Evolutionary conservation across 1,140 invertebrate species (phyloP).

Genomic region (Listronotus oregonensis): DNA sequence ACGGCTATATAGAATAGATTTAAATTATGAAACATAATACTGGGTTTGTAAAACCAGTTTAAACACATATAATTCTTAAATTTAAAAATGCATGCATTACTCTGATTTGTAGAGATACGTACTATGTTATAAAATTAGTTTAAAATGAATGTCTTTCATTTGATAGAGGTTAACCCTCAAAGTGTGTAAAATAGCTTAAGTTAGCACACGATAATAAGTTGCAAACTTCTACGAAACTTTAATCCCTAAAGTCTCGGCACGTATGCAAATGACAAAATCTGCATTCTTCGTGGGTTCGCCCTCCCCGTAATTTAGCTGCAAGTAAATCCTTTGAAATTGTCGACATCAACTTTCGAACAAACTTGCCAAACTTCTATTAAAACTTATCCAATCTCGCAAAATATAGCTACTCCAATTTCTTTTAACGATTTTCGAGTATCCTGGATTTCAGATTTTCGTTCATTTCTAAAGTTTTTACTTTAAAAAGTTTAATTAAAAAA

Average conservation of each 20-base stretch:
- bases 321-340: slow-evolving; percentile 25
- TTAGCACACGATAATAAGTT: no score
- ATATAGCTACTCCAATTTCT: slow-evolving; percentile 34
- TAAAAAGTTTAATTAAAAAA: slow-evolving; percentile 12
- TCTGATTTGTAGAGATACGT: no score
- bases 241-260: slow-evolving; percentile 12
- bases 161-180: no score
- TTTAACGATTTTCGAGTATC: slow-evolving; percentile 24
- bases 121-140: no score
- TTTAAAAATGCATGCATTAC: no score
- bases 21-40: no score
- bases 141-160: no score
- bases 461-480: slow-evolving; percentile 1
- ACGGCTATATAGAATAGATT: no score
- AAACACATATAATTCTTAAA: no score
- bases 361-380: slow-evolving; percentile 31
- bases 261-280: slow-evolving; percentile 22
- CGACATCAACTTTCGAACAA: slow-evolving; percentile 34
- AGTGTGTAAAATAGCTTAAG: no score
- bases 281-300: slow-evolving; percentile 9
- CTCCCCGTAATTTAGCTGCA: slow-evolving; percentile 16
- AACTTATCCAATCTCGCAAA: slow-evolving; percentile 37
- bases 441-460: slow-evolving; percentile 14
- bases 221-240: neutral
- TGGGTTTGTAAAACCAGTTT: no score